Conservation (phyloP, 1,140 invertebrate species). For the Ostrea edulis region DNA sequence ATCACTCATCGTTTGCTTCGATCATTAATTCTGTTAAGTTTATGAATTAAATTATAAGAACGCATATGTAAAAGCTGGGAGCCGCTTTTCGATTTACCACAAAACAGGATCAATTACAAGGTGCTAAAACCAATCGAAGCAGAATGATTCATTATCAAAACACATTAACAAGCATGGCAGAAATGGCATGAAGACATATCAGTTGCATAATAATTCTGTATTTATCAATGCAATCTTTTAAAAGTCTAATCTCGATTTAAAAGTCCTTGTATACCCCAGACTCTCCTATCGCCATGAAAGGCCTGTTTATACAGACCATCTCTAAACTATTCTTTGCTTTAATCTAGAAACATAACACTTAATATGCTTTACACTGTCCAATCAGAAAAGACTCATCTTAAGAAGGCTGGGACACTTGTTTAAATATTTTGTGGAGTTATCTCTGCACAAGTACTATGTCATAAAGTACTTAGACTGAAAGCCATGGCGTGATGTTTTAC, state of each 20-base stretch:
- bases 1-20: no score
- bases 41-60: no score
- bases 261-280: background rate
- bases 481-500: no score
- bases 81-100: no score
- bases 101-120: background rate
- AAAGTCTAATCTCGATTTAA: background rate
- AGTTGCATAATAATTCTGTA: slow-evolving; percentile 13
- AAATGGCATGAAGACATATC: slow-evolving; percentile 23
- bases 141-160: background rate
- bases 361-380: background rate
- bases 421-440: background rate
- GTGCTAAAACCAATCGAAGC: background rate
- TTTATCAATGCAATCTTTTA: slow-evolving; percentile 26
- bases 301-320: background rate
- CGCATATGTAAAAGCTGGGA: no score
- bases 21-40: no score
- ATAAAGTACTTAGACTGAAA: no score
- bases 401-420: background rate
- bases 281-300: background rate
- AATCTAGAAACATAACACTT: slow-evolving; percentile 30
- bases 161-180: slow-evolving; percentile 19
- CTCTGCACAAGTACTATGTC: background rate
- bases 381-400: background rate
- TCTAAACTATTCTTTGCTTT: slow-evolving; percentile 7